phyloP scores from a whole-genome alignment of 1,140 invertebrate genomes.

The Leptopilina clavipes region DNA sequence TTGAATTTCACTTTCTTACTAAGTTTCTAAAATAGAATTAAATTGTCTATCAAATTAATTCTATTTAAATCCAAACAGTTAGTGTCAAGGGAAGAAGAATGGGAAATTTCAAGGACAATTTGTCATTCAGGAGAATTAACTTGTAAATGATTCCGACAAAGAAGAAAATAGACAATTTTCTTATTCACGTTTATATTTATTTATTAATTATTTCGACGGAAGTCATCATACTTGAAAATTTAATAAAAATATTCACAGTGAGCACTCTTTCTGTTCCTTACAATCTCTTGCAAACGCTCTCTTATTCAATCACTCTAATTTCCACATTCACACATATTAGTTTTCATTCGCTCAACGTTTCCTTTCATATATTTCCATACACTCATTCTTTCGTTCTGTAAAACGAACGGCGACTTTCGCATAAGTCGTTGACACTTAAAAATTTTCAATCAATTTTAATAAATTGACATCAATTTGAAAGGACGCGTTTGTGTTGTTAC shows the following conservation, averaged over 20 bases:
- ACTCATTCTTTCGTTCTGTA: constrained; percentile 31
- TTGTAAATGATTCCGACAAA: no score
- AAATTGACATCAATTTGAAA: constrained; percentile 2
- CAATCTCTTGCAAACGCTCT: constrained; percentile 60
- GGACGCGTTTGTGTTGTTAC: constrained; percentile 53
- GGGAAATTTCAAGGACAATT: no score
- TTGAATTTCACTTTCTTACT: no score
- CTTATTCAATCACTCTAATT: neutral
- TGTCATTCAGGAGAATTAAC: no score
- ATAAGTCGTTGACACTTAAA: constrained; percentile 28
- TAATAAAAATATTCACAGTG: constrained; percentile 77
- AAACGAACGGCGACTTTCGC: constrained; percentile 17
- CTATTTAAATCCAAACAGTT: no score
- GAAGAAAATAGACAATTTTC: constrained; percentile 46
- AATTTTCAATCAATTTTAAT: constrained; percentile 39
- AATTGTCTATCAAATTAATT: no score
- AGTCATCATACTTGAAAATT: constrained; percentile 76
- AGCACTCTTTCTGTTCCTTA: constrained; percentile 70
- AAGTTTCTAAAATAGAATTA: no score
- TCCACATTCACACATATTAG: constrained; percentile 48
- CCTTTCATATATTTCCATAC: neutral
- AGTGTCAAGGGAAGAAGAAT: no score
- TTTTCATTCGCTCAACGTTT: constrained; percentile 38
- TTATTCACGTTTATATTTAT: constrained; percentile 74
- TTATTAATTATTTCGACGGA: constrained; percentile 75